Base-by-base conservation (phyloP, 2,113 vertebrate genomes). In the Arothron firmamentum region DNA sequence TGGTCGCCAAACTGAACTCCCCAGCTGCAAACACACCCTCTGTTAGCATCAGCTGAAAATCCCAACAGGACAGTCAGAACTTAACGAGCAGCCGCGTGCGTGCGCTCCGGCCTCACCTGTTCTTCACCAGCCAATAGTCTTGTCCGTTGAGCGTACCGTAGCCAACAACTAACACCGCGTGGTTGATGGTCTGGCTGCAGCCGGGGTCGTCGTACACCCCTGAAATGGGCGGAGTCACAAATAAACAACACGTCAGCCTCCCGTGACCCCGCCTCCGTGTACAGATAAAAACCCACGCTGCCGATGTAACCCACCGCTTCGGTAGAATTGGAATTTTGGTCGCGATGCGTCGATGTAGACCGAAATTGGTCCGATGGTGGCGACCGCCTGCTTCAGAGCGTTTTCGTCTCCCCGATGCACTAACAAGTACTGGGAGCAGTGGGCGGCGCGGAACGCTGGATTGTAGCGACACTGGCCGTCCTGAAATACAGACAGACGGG, bases 51-150 rank as follows among this genome's bases (percentile, higher is more conserved):
- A 9, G 34, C 34, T 38, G 9, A 38, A 11, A 23, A 23, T 2
- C 21, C 21, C 25, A 28, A 28, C 25, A 28, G 25, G 6, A 2
- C 25, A 28, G 21, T 23, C 2, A 23, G 21, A 23, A 23, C n/a
- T 5, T 25, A 25, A 25, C 25, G 25, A 28, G 25, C 25, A 28
- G 25, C 25, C 5, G 25, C 25, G 25, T 5, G 25, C 25, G 25
- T 25, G 25, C 25, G 31, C 31, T 31, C 25, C 3, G 0, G 17
- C 51, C 69, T 71, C 85, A 96, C 96, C 96, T 99, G 91, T 99
- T 99, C 81, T 98, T 99, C 42, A 98, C 85, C 43, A 98, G 91
- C 96, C 96, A 98, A 21, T 90, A 98, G 15, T 98, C 94, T 47
- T 91, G 80, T 7, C 92, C 90, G 0, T 85, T n/a, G 1, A 90